A percentile compares a stretch with the other conserved stretches of the same genome.
phyloP scores from a whole-genome alignment of 2,797 vertebrate genomes.

The Denticeps clupeoides region DNA sequence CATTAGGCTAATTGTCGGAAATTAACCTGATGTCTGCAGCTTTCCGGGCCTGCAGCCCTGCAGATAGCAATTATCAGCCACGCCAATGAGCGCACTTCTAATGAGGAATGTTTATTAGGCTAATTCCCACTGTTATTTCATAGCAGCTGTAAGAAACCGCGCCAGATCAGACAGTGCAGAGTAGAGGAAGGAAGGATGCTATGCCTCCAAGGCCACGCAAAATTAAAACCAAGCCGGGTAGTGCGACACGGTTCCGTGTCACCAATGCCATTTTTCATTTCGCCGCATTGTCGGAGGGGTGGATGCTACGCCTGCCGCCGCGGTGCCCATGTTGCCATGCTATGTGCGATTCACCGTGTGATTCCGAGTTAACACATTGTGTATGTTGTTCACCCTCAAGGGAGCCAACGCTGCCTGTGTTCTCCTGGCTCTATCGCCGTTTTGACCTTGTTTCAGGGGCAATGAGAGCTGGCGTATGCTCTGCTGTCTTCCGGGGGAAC shows the following conservation, averaged over 20 bases:
- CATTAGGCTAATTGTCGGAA: slow-evolving; percentile 25
- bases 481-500: slow-evolving; percentile 42
- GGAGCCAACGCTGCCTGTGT: slow-evolving; percentile 38
- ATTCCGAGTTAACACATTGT: no score
- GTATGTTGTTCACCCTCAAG: slow-evolving; percentile 34
- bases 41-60: slow-evolving; percentile 19
- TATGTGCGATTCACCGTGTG: no score
- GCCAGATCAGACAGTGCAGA: not conserved
- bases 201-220: not conserved
- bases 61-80: slow-evolving; percentile 32
- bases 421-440: slow-evolving; percentile 43
- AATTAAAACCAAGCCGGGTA: not conserved
- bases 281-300: no score
- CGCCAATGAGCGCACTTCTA: slow-evolving; percentile 6
- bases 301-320: no score
- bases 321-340: no score
- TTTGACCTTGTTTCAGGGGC: slow-evolving; percentile 59
- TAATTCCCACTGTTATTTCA: slow-evolving; percentile 4
- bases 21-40: slow-evolving; percentile 27
- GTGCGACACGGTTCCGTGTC: no score
- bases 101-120: slow-evolving; percentile 11
- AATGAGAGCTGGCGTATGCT: slow-evolving; percentile 43
- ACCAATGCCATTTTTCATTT: no score
- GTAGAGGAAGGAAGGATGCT: not conserved
- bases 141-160: not conserved